Conservation (phyloP, 2,797 vertebrate genomes). For the Megalops cyprinoides region DNA sequence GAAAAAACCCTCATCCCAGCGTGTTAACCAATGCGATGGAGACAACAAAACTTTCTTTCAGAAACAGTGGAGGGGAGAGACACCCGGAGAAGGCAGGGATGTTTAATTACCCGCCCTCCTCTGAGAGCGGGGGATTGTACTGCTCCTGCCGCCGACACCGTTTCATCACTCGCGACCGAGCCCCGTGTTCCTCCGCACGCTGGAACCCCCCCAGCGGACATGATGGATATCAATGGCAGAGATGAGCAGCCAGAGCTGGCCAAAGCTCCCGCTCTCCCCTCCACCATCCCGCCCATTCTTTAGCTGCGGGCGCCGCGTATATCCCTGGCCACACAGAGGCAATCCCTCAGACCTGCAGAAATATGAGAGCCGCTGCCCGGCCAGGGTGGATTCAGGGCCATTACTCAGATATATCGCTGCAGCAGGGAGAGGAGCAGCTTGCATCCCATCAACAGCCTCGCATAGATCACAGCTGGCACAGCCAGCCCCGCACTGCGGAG, state of each 20-base stretch:
- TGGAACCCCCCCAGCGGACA: slow-evolving; percentile 13
- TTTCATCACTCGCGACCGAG: slow-evolving; percentile 4
- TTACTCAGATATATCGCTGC: slow-evolving; percentile 21
- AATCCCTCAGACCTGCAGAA: slow-evolving; percentile 40
- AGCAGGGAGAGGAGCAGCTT: slow-evolving; percentile 6
- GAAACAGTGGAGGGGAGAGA: slow-evolving; percentile 14
- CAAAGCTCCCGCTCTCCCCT: background rate
- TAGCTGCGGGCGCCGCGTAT: slow-evolving; percentile 10
- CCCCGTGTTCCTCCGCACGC: background rate
- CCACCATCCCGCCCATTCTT: background rate
- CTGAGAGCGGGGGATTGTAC: slow-evolving; percentile 41
- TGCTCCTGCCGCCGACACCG: slow-evolving; percentile 30
- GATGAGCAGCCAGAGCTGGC: background rate
- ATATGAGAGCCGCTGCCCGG: slow-evolving; percentile 4
- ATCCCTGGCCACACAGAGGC: slow-evolving; percentile 15
- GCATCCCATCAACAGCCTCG: background rate
- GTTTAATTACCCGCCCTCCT: slow-evolving; percentile 43
- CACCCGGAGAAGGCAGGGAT: slow-evolving; percentile 14
- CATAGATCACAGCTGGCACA: slow-evolving; percentile 14
- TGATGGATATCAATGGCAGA: slow-evolving; percentile 23
- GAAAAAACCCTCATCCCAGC: slow-evolving; percentile 32
- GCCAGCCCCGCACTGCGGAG: background rate
- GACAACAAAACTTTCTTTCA: background rate
- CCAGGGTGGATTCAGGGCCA: slow-evolving; percentile 12
- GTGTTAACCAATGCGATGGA: background rate